Evolutionary conservation across 2,113 vertebrate genomes (phyloP), one percentile per base, ranked within the genome.

Genomic region (Seriola rivoliana): DNA sequence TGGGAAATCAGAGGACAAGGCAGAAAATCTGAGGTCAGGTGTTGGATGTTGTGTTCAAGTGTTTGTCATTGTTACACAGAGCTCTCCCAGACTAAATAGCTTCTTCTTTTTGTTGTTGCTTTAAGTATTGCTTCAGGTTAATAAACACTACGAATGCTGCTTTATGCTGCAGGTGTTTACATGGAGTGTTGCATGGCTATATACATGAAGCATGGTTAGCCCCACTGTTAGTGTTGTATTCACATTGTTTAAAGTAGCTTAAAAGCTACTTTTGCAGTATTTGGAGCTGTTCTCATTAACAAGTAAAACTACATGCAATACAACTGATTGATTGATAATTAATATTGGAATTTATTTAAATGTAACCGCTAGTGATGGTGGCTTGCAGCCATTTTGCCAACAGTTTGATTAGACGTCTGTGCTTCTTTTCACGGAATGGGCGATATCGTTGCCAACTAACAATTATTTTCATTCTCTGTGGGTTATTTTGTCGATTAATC

Each of bases 1-100:
- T 40, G 23, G 55, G n/a, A 82, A 63, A 89, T 85, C 52, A 7
- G 34, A 75, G 40, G 64, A 78, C 65, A 70, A 72, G 34, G 23
- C 70, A 72, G 73, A 63, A 78, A 75, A 78, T 68, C 16, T 75
- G 19, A n/a, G 0, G n/a, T 88, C 54, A 46, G 58, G 50, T 50
- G 36, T 77, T 38, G 19, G 34, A 36, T 38, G 52, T n/a, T 3
- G 23, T 29, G 29, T 29, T 25, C 23, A 58, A 58, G 55, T 58
- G 55, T 58, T 58, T 4, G 2, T 25, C 23, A 55, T 1, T 14
- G 55, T 55, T 23, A 10, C 16, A 5, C 58, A 32, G 5, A 32
- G 29, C 58, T 17, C 23, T 59, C 13, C 2, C 5, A 17, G 25
- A 5, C 14, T 59, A 8, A 16, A 29, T 8, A 17, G 29, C 58